Evolutionary conservation across 2,888 invertebrate genomes (phyloP).

Genomic region (Cataglyphis altisquamis): DNA sequence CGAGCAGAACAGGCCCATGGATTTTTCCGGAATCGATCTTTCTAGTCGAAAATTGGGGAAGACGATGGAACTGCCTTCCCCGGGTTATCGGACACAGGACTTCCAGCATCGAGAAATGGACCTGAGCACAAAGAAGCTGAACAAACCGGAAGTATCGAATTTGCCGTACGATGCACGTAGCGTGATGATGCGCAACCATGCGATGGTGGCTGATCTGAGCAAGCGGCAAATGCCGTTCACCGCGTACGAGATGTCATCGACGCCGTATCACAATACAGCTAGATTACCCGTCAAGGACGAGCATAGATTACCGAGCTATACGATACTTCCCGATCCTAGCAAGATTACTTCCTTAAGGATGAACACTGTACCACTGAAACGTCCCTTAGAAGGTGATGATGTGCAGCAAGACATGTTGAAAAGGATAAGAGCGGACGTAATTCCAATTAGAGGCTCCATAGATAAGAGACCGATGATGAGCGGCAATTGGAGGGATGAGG

Average conservation of each 20-base stretch:
- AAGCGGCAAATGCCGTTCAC: conserved; percentile 82
- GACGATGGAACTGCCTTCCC: conserved; percentile 73
- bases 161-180: conserved; percentile 80
- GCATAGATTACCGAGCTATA: conserved; percentile 83
- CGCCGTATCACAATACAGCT: conserved; percentile 77
- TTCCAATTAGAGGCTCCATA: conserved; percentile 77
- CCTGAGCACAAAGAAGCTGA: conserved; percentile 82
- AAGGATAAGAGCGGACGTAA: conserved; percentile 80
- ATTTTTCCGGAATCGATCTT: conserved; percentile 84
- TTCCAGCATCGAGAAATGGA: conserved; percentile 84
- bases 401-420: conserved; percentile 79
- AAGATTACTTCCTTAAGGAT: conserved; percentile 82
- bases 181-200: conserved; percentile 82
- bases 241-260: conserved; percentile 78
- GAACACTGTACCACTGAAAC: conserved; percentile 75
- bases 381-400: conserved; percentile 78
- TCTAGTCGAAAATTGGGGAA: conserved; percentile 82
- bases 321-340: conserved; percentile 83
- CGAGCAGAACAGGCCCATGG: conserved; percentile 80
- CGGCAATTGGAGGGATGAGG: conserved; percentile 81
- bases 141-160: conserved; percentile 77
- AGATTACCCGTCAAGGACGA: conserved; percentile 79
- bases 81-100: conserved; percentile 78
- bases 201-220: conserved; percentile 83
- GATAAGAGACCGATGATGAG: conserved; percentile 76